A percentile compares a stretch with the other conserved stretches of the same genome.
phyloP scores from a whole-genome alignment of 2,113 vertebrate genomes.

The Laticauda colubrina region DNA sequence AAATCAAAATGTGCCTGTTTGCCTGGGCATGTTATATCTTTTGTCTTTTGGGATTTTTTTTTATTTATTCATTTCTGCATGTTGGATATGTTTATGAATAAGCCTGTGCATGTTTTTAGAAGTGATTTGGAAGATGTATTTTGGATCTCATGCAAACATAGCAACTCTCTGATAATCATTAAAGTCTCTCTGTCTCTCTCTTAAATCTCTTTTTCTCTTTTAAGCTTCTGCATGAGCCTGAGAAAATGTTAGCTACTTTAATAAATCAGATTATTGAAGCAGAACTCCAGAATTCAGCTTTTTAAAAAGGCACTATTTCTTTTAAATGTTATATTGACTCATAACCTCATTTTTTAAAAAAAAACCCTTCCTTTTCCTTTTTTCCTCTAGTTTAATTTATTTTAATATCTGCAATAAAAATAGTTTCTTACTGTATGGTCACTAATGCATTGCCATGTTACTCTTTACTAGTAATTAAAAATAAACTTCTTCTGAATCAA shows the following conservation, averaged over 20 bases:
- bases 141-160: background rate
- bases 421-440: background rate
- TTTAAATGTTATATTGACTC: background rate
- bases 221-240: background rate
- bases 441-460: background rate
- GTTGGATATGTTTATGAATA: background rate
- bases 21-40: background rate
- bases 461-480: background rate
- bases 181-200: background rate
- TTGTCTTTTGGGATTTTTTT: background rate
- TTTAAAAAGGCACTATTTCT: background rate
- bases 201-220: background rate
- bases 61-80: background rate
- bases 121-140: background rate
- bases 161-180: background rate
- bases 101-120: background rate
- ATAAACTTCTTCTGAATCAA: background rate
- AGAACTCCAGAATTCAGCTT: background rate
- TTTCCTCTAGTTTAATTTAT: background rate
- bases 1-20: background rate
- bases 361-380: background rate
- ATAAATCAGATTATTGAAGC: background rate
- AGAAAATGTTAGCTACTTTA: background rate
- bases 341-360: background rate
- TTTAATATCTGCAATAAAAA: background rate